Percentiles rank a stretch among this genome's conserved stretches.
Evolutionary conservation across 2,113 vertebrate species (phyloP).

Genomic region (Marmota monax): DNA sequence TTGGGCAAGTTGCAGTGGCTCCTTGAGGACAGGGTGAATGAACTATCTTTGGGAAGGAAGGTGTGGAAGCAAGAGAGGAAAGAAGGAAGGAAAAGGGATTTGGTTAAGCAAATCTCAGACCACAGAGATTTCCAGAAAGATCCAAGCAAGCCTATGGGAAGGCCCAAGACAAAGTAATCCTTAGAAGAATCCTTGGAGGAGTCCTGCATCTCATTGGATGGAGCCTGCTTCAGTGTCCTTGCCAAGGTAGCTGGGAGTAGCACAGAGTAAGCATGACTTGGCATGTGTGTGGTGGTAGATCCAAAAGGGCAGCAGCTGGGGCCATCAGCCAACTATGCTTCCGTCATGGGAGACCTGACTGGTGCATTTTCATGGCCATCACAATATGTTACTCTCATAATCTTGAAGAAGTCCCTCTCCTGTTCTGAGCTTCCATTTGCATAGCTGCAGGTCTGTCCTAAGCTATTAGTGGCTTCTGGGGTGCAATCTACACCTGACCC

Average conservation of each 20-base stretch:
- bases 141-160: background rate
- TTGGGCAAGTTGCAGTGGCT: background rate
- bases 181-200: background rate
- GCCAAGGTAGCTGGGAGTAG: background rate
- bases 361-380: background rate
- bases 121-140: background rate
- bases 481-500: background rate
- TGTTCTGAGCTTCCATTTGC: background rate
- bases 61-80: background rate
- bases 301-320: background rate
- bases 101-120: background rate
- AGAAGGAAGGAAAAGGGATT: background rate
- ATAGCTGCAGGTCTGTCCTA: background rate
- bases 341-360: background rate
- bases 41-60: background rate
- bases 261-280: background rate
- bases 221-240: too few relatives aligned
- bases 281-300: too few relatives aligned
- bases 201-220: background rate
- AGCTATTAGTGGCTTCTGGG: background rate
- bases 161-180: background rate
- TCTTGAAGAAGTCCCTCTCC: background rate
- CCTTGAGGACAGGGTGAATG: background rate
- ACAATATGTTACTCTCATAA: background rate
- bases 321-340: background rate